Evolutionary conservation across 2,888 invertebrate species (phyloP).

Genomic region (Meliscaeva auricollis): DNA sequence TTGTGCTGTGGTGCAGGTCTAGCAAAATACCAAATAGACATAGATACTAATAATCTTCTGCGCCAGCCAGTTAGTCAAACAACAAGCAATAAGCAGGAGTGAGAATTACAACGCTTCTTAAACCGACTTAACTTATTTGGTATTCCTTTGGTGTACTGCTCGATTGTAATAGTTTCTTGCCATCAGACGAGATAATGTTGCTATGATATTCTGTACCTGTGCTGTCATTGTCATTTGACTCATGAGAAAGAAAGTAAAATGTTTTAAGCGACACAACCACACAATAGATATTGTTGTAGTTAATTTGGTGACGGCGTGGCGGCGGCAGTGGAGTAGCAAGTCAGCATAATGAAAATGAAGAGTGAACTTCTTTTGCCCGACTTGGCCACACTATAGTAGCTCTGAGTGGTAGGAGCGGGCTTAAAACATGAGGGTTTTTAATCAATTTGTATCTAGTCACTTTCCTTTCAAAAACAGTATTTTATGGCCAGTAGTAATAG

Average conservation of each 20-base stretch:
- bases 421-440: slow-evolving; percentile 45
- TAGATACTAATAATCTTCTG: neutral
- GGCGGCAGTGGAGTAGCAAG: neutral
- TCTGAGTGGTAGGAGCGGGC: slow-evolving; percentile 18
- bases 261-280: neutral
- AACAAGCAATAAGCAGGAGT: slow-evolving; percentile 20
- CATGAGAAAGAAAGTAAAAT: slow-evolving; percentile 69
- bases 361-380: slow-evolving; percentile 57
- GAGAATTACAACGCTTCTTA: neutral
- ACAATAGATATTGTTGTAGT: slow-evolving; percentile 3
- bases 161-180: slow-evolving; percentile 1
- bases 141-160: slow-evolving; percentile 49
- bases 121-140: slow-evolving; percentile 50
- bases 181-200: slow-evolving; percentile 18
- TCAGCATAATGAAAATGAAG: slow-evolving; percentile 41
- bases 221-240: slow-evolving; percentile 48
- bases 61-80: no score
- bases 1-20: slow-evolving; percentile 33
- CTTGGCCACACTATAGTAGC: neutral
- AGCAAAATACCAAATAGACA: slow-evolving; percentile 14
- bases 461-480: slow-evolving; percentile 44
- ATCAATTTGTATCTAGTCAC: slow-evolving; percentile 50
- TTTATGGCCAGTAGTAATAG: no score
- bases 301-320: neutral
- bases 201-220: slow-evolving; percentile 11